Evolutionary conservation across 1,140 invertebrate species (phyloP).

Genomic region (Bradynema listronoti): DNA sequence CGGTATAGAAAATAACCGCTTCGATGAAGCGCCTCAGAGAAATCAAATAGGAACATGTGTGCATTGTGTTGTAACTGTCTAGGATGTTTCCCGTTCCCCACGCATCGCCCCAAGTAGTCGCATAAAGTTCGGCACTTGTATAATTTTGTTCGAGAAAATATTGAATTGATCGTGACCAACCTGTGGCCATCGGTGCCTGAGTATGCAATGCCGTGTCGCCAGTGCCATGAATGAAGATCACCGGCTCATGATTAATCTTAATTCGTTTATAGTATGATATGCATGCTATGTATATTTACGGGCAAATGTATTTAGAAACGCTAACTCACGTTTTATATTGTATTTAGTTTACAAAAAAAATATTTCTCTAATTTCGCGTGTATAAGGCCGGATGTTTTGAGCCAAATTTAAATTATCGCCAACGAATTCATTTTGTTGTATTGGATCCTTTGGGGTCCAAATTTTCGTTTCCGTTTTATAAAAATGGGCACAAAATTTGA

Average conservation of each 20-base stretch:
- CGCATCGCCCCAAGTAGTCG: conserved; percentile 58
- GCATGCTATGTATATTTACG: too few species aligned
- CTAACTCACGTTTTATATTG: too few species aligned
- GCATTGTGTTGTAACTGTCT: conserved; percentile 47
- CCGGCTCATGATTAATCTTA: conserved; percentile 49
- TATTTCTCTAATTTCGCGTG: too few species aligned
- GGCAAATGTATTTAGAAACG: too few species aligned
- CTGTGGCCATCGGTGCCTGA: conserved; percentile 50
- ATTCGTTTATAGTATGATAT: too few species aligned
- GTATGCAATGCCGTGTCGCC: conserved; percentile 56
- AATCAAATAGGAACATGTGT: conserved; percentile 52
- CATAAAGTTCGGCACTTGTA: conserved; percentile 48
- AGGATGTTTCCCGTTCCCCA: conserved; percentile 56
- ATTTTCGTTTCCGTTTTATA: too few species aligned
- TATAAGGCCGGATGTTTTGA: too few species aligned
- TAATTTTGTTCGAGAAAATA: conserved; percentile 57
- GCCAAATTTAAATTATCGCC: too few species aligned
- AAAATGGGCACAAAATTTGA: too few species aligned
- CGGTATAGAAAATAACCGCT: conserved; percentile 51
- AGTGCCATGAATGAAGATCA: conserved; percentile 51
- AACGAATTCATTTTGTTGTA: too few species aligned
- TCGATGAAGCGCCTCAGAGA: conserved; percentile 50
- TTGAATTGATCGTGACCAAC: conserved; percentile 53
- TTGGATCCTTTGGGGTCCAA: too few species aligned
- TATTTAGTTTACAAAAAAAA: too few species aligned